Percentiles rank a stretch among this genome's conserved stretches.
Conservation (phyloP, 2,797 vertebrate species). For the Iguana delicatissima region DNA sequence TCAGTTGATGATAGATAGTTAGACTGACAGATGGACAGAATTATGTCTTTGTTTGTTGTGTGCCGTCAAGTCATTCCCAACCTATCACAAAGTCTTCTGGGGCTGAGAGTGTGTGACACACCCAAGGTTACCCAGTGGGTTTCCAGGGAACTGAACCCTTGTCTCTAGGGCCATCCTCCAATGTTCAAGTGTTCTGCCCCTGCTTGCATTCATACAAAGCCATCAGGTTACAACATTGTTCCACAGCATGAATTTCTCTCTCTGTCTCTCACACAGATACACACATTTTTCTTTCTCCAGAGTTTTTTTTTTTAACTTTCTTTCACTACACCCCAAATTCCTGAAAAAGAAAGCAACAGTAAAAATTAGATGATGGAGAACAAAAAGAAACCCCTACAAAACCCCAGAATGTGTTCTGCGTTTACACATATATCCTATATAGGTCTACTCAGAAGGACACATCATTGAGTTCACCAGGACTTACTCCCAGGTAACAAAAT, state of each 20-base stretch:
- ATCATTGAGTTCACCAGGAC: background rate
- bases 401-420: slow-evolving; percentile 11
- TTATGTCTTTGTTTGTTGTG: no score
- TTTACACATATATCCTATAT: background rate
- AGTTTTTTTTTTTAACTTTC: slow-evolving; percentile 31
- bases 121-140: no score
- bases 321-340: slow-evolving; percentile 23
- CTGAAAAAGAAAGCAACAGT: slow-evolving; percentile 45
- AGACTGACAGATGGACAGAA: no score
- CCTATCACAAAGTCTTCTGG: no score
- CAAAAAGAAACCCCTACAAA: slow-evolving; percentile 30
- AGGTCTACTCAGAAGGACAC: background rate
- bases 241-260: background rate
- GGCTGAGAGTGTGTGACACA: no score
- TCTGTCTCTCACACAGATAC: background rate
- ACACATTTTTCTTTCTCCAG: slow-evolving; percentile 10
- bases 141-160: no score
- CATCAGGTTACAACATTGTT: slow-evolving; percentile 14
- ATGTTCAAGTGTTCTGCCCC: background rate
- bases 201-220: slow-evolving; percentile 31
- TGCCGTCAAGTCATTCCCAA: no score
- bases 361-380: slow-evolving; percentile 19
- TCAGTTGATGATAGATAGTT: no score
- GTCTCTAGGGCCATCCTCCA: no score
- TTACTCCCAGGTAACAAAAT: background rate